Base-by-base conservation (phyloP, 2,888 invertebrate species). In the Synanthedon andrenaeformis region DNA sequence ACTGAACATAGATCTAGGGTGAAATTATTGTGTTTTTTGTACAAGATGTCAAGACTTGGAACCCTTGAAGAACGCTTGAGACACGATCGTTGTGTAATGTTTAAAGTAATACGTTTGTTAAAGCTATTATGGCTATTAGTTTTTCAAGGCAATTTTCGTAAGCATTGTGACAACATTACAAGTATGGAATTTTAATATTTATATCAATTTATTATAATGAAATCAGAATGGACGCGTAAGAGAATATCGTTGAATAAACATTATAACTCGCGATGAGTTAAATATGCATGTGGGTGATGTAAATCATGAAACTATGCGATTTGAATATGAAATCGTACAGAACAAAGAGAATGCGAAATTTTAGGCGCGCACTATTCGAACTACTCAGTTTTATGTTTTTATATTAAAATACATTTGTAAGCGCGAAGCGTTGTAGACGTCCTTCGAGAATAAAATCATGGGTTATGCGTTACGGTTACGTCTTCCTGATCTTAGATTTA, bases 81-180 rank as follows among this genome's bases (percentile, higher is more conserved):
- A 67, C 79, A 76, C 71, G 75, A 76, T 65, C 58, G 66, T 82
- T 81, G 74, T 65, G 79, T 70, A 79, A 81, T 74, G 67, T 69
- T 70, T 74, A 70, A 70, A 69, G 76, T 76, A 75, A 80, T 78
- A 76, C 83, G 76, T 85, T 84, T 85, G 79, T 74, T 64, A 66
- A 76, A 79, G 67, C 65, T 73, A 75, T 84, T 82, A 79, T 79
- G 67, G 59, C 72, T 67, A 70, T 75, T 78, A 76, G 74, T 70
- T 76, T 73, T 76, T 79, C 83, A 85, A 85, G 84, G 82, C 59
- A 64, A 62, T 81, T 81, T 80, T 83, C 76, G 79, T 76, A 77
- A 82, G 69, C 65, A 72, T 74, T 77, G 73, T 74, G 74, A 75
- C 70, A 72, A 64, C 62, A 64, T 58, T 61, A 57, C 41, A 52